Evolutionary conservation across 2,888 invertebrate species (phyloP).

Genomic region (Calephelis perditalis): DNA sequence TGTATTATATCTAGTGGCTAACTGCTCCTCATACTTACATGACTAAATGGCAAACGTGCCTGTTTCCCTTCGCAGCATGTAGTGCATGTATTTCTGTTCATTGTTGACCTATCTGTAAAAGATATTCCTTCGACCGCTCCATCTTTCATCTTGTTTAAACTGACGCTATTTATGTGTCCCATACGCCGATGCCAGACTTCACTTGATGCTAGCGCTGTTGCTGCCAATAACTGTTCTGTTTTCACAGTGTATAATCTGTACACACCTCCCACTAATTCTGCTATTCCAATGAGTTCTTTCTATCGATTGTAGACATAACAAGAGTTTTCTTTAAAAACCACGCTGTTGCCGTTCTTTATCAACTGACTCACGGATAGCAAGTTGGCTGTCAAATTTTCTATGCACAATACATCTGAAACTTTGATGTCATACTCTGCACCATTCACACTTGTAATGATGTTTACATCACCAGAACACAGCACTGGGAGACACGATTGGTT

Average conservation of each 20-base stretch:
- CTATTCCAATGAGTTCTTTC: constrained; percentile 21
- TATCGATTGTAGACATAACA: constrained; percentile 25
- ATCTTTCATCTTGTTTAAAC: constrained; percentile 24
- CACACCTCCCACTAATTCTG: constrained; percentile 24
- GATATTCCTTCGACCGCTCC: constrained; percentile 22
- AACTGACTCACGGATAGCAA: constrained; percentile 28
- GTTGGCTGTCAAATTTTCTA: constrained; percentile 28
- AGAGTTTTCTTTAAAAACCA: constrained; percentile 18
- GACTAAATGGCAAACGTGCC: no score
- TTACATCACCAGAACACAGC: constrained; percentile 23
- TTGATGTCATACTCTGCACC: constrained; percentile 18
- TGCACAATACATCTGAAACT: constrained; percentile 24
- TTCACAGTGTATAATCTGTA: constrained; percentile 24
- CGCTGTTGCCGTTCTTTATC: constrained; percentile 26
- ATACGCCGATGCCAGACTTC: constrained; percentile 23
- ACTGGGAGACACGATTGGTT: constrained; percentile 31
- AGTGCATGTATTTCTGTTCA: constrained; percentile 14
- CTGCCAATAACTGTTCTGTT: constrained; percentile 9
- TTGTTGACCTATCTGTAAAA: constrained; percentile 15
- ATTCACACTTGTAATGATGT: constrained; percentile 15
- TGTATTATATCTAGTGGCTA: constrained; percentile 1
- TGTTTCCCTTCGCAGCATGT: constrained; percentile 24
- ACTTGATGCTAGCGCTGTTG: constrained; percentile 8
- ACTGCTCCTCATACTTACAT: no score
- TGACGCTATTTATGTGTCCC: constrained; percentile 24